Base-by-base conservation (phyloP, 2,888 invertebrate genomes). In the Eubasilissa splendida region DNA sequence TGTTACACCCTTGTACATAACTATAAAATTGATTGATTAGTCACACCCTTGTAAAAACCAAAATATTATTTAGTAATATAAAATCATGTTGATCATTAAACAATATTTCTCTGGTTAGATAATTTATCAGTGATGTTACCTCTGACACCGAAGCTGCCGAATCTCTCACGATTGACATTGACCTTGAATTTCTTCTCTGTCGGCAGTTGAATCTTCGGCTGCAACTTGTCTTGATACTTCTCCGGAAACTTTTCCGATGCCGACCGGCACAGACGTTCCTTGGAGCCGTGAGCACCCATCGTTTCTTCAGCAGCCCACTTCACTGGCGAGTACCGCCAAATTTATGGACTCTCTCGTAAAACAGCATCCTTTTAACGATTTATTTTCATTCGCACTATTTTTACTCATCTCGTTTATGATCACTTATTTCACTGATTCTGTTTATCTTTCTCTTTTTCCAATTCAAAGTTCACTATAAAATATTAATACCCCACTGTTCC, bases 211-310 rank as follows among this genome's bases (percentile, higher is more conserved):
- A 92, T 87, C 86, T 92, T 91, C 84, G 91, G 89, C 86, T 90
- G 90, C 87, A 89, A 90, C 84, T 90, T 90, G 3, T 82, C 84
- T 33, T 82, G 82, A 85, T 89, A 88, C 50, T 86, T 87, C 84
- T 89, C 88, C 63, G 88, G 88, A 79, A 87, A 89, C 65, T 89
- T 88, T 87, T 93, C 94, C 63, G 94, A 94, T 85, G 91, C 91
- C 84, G 93, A 92, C 86, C 94, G 91, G 86, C 92, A 91, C 84
- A 94, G 90, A 88, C 94, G 94, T 88, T 94, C 94, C 90, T 94
- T 95, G 82, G 94, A 94, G 86, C 94, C 93, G 89, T 94, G 94
- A 84, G 94, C 94, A 85, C 95, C 95, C 95, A 95, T 95, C 87
- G 89, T 92, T 22, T 73, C 12, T 42, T 71, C 60, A 12, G 68